phyloP scores from a whole-genome alignment of 2,113 vertebrate genomes.

The Podarcis muralis region DNA sequence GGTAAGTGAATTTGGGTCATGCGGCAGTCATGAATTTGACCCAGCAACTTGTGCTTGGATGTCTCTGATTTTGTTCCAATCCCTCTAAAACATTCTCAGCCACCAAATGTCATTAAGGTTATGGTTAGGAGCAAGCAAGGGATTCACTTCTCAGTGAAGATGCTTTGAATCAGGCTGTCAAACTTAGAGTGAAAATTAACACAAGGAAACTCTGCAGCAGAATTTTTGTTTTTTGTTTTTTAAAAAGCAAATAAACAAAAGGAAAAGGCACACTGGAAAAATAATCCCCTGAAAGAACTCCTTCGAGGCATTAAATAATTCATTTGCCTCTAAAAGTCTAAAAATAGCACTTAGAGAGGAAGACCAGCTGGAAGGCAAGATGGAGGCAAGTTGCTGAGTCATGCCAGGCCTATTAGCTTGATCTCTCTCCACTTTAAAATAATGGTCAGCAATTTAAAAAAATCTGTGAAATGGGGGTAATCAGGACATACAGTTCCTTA shows the following conservation, averaged over 20 bases:
- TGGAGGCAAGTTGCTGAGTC: neutral
- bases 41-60: neutral
- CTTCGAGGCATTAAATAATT: neutral
- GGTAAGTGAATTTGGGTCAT: no score
- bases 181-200: neutral
- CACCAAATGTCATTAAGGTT: neutral
- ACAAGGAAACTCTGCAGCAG: neutral
- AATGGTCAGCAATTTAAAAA: no score
- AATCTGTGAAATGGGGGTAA: neutral
- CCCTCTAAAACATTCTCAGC: neutral
- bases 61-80: neutral
- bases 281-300: neutral
- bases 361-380: no score
- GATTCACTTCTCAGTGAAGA: neutral
- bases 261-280: no score
- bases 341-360: neutral
- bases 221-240: no score
- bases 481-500: neutral
- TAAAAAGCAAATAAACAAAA: neutral
- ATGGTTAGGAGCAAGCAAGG: no score
- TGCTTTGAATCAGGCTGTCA: neutral
- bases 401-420: neutral
- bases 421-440: no score
- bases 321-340: neutral
- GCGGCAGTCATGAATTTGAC: neutral